Evolutionary conservation across 2,113 vertebrate species (phyloP).

Genomic region (Poicephalus meyeri): DNA sequence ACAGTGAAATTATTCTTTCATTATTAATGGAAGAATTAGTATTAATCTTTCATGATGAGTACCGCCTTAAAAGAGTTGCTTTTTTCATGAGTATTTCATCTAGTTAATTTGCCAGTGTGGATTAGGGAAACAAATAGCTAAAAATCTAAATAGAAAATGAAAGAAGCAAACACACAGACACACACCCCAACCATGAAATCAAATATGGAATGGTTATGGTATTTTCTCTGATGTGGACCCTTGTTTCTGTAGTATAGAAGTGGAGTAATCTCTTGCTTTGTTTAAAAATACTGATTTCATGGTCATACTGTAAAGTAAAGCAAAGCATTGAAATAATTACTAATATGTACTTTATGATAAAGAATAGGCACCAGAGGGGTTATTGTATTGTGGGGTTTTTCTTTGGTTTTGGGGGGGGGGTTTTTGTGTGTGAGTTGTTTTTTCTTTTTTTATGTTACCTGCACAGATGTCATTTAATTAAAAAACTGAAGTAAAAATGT

Average conservation of each 20-base stretch:
- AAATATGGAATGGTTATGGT: background rate
- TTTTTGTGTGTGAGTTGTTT: no score
- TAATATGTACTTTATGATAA: background rate
- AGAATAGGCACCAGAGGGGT: fast-evolving
- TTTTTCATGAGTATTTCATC: background rate
- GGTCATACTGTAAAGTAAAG: background rate
- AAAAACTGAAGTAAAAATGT: background rate
- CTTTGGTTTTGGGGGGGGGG: no score
- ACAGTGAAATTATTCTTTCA: background rate
- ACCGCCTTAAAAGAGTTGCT: fast-evolving
- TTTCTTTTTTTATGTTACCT: background rate
- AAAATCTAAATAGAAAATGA: background rate
- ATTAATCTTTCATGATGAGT: background rate
- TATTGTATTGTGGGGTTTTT: background rate
- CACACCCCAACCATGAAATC: fast-evolving
- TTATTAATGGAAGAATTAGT: no score
- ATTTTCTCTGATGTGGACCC: background rate
- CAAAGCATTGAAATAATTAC: background rate
- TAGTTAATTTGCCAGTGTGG: background rate
- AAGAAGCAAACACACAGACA: background rate
- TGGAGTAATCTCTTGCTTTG: background rate
- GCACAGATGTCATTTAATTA: background rate
- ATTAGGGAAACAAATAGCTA: background rate
- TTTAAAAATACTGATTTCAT: background rate
- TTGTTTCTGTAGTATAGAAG: background rate